Evolutionary conservation across 2,888 invertebrate species (phyloP).

Genomic region (Diaperis boleti): DNA sequence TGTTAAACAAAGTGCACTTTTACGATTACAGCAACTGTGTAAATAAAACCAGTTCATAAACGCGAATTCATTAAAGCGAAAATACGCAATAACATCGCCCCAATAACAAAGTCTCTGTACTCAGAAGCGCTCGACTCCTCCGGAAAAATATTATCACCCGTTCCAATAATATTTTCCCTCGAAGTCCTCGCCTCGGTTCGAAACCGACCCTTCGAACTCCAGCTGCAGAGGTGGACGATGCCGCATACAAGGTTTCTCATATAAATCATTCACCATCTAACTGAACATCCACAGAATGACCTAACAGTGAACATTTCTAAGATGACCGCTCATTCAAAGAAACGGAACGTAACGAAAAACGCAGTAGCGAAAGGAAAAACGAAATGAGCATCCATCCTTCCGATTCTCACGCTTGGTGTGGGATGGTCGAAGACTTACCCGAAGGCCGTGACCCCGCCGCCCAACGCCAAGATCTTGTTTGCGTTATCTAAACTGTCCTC

Average conservation of each 20-base stretch:
- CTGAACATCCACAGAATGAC: conserved; percentile 38
- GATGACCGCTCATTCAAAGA: conserved; percentile 34
- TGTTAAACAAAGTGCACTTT: too few relatives aligned
- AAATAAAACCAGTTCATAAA: too few relatives aligned
- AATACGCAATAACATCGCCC: too few relatives aligned
- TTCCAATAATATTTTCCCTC: conserved; percentile 29
- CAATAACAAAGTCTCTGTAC: too few relatives aligned
- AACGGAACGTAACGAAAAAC: conserved; percentile 19
- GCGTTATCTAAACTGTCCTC: conserved; percentile 86
- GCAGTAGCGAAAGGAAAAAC: conserved; percentile 19
- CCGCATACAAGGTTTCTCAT: conserved; percentile 28
- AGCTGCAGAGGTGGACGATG: conserved; percentile 23
- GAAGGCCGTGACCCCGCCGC: conserved; percentile 81
- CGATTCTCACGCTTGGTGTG: conserved; percentile 39
- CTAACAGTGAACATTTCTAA: conserved; percentile 37
- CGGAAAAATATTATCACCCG: conserved; percentile 32
- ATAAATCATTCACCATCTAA: conserved; percentile 35
- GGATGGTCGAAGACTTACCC: conserved; percentile 70
- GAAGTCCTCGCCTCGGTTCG: conserved; percentile 18
- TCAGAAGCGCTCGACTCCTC: conserved; percentile 19
- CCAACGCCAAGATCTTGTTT: conserved; percentile 79
- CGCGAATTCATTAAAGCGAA: too few relatives aligned
- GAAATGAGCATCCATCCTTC: conserved; percentile 22
- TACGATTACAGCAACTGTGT: too few relatives aligned
- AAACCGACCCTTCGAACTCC: conserved; percentile 23